Conservation (phyloP, 2,113 vertebrate species). For the Cisticola juncidis region DNA sequence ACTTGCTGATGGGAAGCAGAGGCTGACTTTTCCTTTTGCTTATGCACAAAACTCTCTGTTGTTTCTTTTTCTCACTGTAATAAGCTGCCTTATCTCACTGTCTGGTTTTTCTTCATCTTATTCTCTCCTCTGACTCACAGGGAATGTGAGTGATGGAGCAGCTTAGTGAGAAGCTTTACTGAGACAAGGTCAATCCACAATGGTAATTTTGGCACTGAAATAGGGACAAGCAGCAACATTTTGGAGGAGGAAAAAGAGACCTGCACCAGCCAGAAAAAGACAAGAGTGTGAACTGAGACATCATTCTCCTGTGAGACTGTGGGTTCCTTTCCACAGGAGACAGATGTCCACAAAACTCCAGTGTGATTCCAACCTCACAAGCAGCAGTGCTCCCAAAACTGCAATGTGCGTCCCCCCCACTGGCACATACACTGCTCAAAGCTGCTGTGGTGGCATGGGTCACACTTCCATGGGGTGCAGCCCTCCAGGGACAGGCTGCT, state of each 20-base stretch:
- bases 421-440: background rate
- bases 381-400: background rate
- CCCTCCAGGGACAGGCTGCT: background rate
- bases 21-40: background rate
- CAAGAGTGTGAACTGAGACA: background rate
- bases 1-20: background rate
- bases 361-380: rapidly evolving
- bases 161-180: background rate
- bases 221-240: background rate
- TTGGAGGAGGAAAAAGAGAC: background rate
- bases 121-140: background rate
- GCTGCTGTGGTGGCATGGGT: rapidly evolving
- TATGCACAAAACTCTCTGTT: background rate
- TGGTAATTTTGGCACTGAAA: background rate
- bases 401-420: rapidly evolving
- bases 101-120: background rate
- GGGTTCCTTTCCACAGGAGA: background rate
- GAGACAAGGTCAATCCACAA: background rate
- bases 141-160: rapidly evolving
- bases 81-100: background rate
- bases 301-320: background rate
- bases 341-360: background rate
- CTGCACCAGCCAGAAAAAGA: background rate
- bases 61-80: background rate
- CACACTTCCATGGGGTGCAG: background rate